Conservation (phyloP, 1,140 invertebrate species). For the Drosophila murphyi region DNA sequence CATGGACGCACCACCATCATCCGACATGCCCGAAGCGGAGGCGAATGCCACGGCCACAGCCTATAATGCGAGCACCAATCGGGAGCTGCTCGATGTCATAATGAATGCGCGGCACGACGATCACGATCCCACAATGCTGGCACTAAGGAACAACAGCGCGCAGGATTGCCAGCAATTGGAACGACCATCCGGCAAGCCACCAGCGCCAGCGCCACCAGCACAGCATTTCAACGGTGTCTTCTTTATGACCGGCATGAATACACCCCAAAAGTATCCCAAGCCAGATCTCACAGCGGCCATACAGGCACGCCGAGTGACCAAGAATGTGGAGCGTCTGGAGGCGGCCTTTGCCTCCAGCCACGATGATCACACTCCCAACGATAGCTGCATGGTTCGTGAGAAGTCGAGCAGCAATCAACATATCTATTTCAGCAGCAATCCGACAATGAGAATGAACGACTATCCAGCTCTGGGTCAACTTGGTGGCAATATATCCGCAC, state of each 20-base stretch:
- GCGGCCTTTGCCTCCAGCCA: constrained; percentile 86
- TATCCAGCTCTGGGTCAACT: constrained; percentile 34
- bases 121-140: constrained; percentile 81
- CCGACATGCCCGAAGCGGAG: constrained; percentile 85
- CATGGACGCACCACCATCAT: constrained; percentile 61
- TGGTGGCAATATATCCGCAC: constrained; percentile 52
- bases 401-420: constrained; percentile 85
- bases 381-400: constrained; percentile 85
- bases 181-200: constrained; percentile 39
- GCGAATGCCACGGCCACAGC: constrained; percentile 83
- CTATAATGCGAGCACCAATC: constrained; percentile 85
- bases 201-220: constrained; percentile 68
- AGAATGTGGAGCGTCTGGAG: constrained; percentile 91
- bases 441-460: constrained; percentile 79
- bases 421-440: constrained; percentile 83
- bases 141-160: constrained; percentile 79
- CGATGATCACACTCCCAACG: constrained; percentile 87
- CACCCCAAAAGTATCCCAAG: constrained; percentile 79
- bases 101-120: constrained; percentile 85
- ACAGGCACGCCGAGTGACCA: constrained; percentile 87
- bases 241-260: constrained; percentile 84
- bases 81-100: constrained; percentile 86
- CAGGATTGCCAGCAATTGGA: constrained; percentile 33
- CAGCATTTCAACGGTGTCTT: constrained; percentile 85
- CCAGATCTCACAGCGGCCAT: constrained; percentile 85